These are phyloP conservation scores for Nomada ruficornis DNA, from an alignment of 2,888 invertebrate species.

Conservation along the genomic window DNA sequence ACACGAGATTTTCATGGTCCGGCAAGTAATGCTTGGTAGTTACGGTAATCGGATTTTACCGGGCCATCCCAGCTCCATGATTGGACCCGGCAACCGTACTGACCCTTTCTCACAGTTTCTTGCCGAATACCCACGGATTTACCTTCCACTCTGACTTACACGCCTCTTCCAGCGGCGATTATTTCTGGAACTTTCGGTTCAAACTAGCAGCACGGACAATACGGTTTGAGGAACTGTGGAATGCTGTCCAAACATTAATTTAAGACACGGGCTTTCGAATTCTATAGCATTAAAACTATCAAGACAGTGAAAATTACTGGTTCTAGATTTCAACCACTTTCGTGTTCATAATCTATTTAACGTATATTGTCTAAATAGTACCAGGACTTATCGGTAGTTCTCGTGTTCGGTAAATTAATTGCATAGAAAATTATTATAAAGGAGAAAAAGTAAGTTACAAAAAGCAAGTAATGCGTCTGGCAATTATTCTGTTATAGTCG, in stretches of 20 bases:
- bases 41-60: constrained; percentile 65
- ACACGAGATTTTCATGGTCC: constrained; percentile 48
- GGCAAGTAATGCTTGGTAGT: constrained; percentile 49
- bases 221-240: not conserved
- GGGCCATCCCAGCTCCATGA: constrained; percentile 33
- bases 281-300: too few relatives aligned
- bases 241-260: not conserved
- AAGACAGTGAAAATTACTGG: too few relatives aligned
- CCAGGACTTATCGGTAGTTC: too few relatives aligned
- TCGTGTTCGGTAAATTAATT: too few relatives aligned
- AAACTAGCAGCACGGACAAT: not conserved
- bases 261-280: too few relatives aligned
- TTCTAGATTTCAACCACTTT: too few relatives aligned
- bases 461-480: too few relatives aligned
- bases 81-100: constrained; percentile 35
- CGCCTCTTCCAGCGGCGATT: constrained; percentile 1
- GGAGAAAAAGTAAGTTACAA: too few relatives aligned
- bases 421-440: too few relatives aligned
- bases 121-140: constrained; percentile 15
- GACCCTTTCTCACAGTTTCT: constrained; percentile 44
- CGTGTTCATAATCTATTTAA: too few relatives aligned
- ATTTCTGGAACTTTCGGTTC: not conserved
- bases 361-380: too few relatives aligned
- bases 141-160: constrained; percentile 9
- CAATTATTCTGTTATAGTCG: too few relatives aligned